Evolutionary conservation across 2,797 vertebrate species (phyloP), one percentile per base, ranked within the genome.

Genomic region (Dallia pectoralis): DNA sequence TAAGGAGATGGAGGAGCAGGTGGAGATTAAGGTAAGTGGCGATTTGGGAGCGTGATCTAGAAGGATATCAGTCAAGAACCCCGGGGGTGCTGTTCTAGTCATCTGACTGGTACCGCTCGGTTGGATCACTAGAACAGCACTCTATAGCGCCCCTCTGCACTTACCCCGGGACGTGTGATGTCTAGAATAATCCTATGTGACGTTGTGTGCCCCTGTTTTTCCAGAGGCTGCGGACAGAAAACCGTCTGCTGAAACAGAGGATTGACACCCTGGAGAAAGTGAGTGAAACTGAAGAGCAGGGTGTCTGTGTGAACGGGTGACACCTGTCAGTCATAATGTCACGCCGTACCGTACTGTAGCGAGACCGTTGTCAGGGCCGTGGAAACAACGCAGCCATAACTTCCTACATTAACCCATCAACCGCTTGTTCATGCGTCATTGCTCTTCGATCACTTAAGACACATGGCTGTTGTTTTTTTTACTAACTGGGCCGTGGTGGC

Each of bases 251-350:
- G 87, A 99, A 99, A 87, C 97, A 99, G 82, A 95, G 96, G 79
- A 99, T 99, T 74, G 97, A 99, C 93, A 99, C 96, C 3, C 90
- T 99, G 88, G 97, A 99, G 91, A 99, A 99, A 93, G 97, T 99
- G 90, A 96, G 97, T 95, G 61, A 22, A 12, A 27, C n/a, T 0
- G 67, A 48, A 74, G 49, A n/a, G 0, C 62, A 53, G 75, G 49
- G 66, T 18, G 49, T n/a, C n/a, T n/a, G 14, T 33, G 36, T 2
- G 29, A 69, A 53, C 59, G 44, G 14, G 2, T 30, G 30, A 65
- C 63, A 36, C 53, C n/a, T 30, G 59, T 36, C 36, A 44, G 59
- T 36, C 36, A 71, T 70, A 30, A 71, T 68, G 8, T 64, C 59
- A 79, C 75, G 72, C 67, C 40, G 0, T 64, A 33, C 11, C 61